Evolutionary conservation across 2,113 vertebrate species (phyloP).

Genomic region (Diphyllodes magnificus): DNA sequence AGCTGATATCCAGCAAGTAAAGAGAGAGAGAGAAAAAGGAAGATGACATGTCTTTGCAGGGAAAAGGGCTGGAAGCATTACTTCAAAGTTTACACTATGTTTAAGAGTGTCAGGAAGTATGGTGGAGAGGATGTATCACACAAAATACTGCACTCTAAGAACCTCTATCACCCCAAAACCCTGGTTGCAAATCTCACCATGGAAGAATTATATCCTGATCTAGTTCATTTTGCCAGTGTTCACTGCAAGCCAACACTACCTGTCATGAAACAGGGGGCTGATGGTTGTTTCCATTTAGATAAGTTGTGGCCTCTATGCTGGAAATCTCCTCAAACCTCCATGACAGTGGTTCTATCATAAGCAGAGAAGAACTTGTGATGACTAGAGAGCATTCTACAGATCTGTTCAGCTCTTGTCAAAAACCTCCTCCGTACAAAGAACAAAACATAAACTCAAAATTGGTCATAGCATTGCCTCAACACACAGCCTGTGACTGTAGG

Average conservation of each 20-base stretch:
- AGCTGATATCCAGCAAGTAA: neutral
- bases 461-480: neutral
- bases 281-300: neutral
- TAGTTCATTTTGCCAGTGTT: neutral
- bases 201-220: neutral
- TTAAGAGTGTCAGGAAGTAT: neutral
- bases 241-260: neutral
- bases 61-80: neutral
- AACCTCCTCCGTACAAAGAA: neutral
- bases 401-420: neutral
- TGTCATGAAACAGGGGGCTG: neutral
- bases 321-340: neutral
- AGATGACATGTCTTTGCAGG: neutral
- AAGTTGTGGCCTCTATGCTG: neutral
- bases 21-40: neutral
- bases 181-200: neutral
- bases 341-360: neutral
- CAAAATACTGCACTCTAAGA: neutral
- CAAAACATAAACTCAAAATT: neutral
- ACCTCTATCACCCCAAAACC: neutral
- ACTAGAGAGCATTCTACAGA: neutral
- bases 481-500: neutral
- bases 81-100: neutral
- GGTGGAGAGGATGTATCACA: neutral
- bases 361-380: neutral